A percentile compares a stretch with the other conserved stretches of the same genome.
Evolutionary conservation across 2,113 vertebrate species (phyloP).

Genomic region (Columba janthina): DNA sequence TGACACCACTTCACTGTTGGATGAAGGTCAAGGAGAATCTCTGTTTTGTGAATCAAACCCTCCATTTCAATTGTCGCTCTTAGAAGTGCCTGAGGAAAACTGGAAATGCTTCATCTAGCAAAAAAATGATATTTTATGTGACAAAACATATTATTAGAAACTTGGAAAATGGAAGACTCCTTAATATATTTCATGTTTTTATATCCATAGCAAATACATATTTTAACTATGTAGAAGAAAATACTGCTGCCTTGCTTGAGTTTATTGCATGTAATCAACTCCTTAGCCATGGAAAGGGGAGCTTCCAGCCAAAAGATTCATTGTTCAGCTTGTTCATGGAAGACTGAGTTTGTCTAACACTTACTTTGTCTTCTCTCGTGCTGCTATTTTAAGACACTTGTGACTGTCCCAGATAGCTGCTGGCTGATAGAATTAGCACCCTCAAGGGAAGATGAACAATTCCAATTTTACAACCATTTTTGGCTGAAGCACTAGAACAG

Average conservation of each 20-base stretch:
- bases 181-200: not conserved
- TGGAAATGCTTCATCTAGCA: not conserved
- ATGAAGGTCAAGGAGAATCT: not conserved
- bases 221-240: not conserved
- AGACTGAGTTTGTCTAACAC: conserved; percentile 13
- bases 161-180: not conserved
- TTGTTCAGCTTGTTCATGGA: conserved; percentile 8
- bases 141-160: not conserved
- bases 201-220: not conserved
- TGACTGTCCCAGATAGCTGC: conserved; percentile 3
- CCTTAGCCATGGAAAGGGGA: not conserved
- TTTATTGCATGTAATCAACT: not conserved
- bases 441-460: conserved; percentile 22
- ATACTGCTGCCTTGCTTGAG: not conserved
- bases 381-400: conserved; percentile 22
- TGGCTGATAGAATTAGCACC: conserved; percentile 3
- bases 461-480: conserved; percentile 42
- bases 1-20: not conserved
- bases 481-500: conserved; percentile 2
- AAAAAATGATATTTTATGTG: not conserved
- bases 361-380: not conserved
- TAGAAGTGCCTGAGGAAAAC: not conserved
- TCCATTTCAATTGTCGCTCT: not conserved
- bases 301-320: not conserved
- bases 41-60: not conserved